Evolutionary conservation across 2,888 invertebrate species (phyloP), one percentile per base, ranked within the genome.

Genomic region (Agrenia bidenticulata): DNA sequence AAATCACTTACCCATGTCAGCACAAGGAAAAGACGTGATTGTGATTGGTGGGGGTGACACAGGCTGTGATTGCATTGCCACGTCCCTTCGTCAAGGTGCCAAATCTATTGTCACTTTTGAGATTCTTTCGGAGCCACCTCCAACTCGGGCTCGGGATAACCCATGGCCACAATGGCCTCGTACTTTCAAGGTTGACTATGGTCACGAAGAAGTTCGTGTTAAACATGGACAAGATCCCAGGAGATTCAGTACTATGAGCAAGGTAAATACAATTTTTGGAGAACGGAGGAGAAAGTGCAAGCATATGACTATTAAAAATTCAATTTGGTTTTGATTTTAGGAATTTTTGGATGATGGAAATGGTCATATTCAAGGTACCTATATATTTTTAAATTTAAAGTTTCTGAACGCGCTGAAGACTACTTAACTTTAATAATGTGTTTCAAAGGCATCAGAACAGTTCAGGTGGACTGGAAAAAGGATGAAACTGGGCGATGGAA

Each of bases 81-180:
- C 98, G 0, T 94, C 96, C 0, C 84, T 98, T 66, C 86, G 98
- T 78, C 86, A 87, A 83, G 96, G 97, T 57, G 98, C 98, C 42
- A 88, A 87, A 78, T 87, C 87, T 2, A 94, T 99, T 77, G 93
- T 92, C 0, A 91, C 95, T 0, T 99, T 99, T 81, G 99, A 99
- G 84, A 99, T 99, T 78, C 83, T 99, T 58, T 97, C 98, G 0
- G 88, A 92, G 77, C 98, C 98, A 17, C 91, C 93, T 61, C 83
- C 84, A 1, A 84, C 83, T 26, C 85, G 99, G 39, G 88, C 89
- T 15, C 83, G 84, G 17, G 94, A 94, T 80, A 99, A 99, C 82
- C 98, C 98, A 0, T 99, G 99, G 99, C 99, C 98, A 1, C 94
- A 97, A 79, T 99, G 93, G 89, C 98, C 98, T 0, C 85, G 92